Base-by-base conservation (phyloP, 2,797 vertebrate species). In the Sitta carolinensis region DNA sequence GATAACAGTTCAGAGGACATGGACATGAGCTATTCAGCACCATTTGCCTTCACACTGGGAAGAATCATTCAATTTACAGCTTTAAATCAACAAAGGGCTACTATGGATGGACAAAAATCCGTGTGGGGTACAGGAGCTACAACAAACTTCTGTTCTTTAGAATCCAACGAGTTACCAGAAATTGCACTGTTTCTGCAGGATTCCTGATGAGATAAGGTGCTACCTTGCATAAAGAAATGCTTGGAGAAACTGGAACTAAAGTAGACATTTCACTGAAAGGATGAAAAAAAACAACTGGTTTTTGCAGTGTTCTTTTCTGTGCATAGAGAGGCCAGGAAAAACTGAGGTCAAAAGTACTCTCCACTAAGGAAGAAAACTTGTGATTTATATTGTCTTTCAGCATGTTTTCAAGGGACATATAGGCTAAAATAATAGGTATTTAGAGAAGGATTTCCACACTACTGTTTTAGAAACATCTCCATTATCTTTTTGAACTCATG, bases 201-300 rank as follows among this genome's bases (percentile, higher is more conserved):
- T 50, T 73, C 17, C 40, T 40, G n/a, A 61, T 63, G 45, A 69
- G 40, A 61, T 21, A 72, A 87, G 26, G 27, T 89, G 36, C 7
- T 59, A 61, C 17, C 3, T 11, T 36, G 17, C 30, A 43, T 43
- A 84, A 84, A 63, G 32, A 77, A 86, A 58, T 59, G 18, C 8
- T 74, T 84, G 48, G 17, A 86, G 36, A 47, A 77, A 47, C 7
- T 13, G 36, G 23, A 19, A 36, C 23, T 77, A 77, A 73, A 54
- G 47, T 10, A 89, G 45, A 59, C 4, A 30, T 40, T 86, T 74
- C 19, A 61, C 19, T 51, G 27, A 90, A 77, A 59, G 11, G 9
- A 13, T 21, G 8, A 3, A 8, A 26, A n/a, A 63, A 14, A 1
- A 0, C 2, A 23, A 68, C 7, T 51, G 8, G 0, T 9, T 51